Evolutionary conservation across 2,113 vertebrate species (phyloP), one percentile per base, ranked within the genome.

Genomic region (Vulpes ferrilata): DNA sequence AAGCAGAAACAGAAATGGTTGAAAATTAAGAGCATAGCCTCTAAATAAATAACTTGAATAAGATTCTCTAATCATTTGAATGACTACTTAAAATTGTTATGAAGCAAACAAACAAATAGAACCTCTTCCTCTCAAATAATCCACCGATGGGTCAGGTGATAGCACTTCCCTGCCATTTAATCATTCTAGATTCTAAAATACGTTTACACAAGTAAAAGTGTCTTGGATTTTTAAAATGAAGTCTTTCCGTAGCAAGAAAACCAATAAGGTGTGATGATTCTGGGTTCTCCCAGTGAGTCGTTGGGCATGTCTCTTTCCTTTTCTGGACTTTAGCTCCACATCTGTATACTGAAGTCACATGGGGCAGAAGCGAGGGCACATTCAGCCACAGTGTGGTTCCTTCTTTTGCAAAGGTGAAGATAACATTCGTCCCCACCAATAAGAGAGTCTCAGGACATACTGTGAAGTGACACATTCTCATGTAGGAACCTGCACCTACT

Each of bases 171-270:
- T 93, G 53, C 30, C 27, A 27, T 55, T 53, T 20, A 65, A 83
- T 35, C 43, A 53, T 83, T 96, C 96, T 96, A 88, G 43, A 48
- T 60, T 83, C 55, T 67, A 59, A 90, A 91, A 48, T 94, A n/a
- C 5, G 22, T 62, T 94, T 73, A 67, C 23, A 17, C 23, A 48
- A 69, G 51, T n/a, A 23, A 83, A 51, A 4, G 6, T 85, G 30
- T 88, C 32, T 84, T 96, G 16, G 38, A 65, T 88, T 98, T 96
- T 98, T 90, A 65, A 89, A 98, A 97, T 60, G 97, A 96, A 96
- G 38, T 94, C 93, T 93, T 97, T 95, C 83, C 92, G 25, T 86
- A 94, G 85, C 87, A 98, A 98, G 73, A 90, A 95, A 94, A 69
- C 15, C 59, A 38, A 0, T 81, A 43, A 84, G 43, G 83, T 59